Conservation (phyloP, 2,888 invertebrate species). For the Tinea pellionella region DNA sequence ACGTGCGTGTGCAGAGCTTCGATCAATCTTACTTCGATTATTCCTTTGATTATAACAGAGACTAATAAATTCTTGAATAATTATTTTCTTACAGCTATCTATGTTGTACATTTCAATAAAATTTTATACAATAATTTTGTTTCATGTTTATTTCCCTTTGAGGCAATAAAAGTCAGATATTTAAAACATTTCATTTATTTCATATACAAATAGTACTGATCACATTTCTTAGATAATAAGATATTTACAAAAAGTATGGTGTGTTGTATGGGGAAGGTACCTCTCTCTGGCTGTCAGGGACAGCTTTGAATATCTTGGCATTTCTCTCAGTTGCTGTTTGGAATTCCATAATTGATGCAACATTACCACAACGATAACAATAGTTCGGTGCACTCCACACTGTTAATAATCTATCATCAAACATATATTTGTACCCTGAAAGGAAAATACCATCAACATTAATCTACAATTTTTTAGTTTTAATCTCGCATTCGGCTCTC, state of each 20-base stretch:
- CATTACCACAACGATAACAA: constrained; percentile 98
- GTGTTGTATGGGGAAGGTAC: constrained; percentile 93
- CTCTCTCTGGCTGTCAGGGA: constrained; percentile 93
- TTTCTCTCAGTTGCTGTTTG: constrained; percentile 80
- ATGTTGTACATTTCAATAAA: constrained; percentile 3
- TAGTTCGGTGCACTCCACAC: constrained; percentile 99
- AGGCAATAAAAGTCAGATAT: neutral
- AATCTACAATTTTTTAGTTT: too few species aligned
- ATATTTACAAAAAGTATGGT: constrained; percentile 92
- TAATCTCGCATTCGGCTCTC: too few species aligned
- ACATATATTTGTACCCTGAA: constrained; percentile 97
- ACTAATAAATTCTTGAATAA: constrained; percentile 26
- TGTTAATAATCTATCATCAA: constrained; percentile 95
- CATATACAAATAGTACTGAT: neutral
- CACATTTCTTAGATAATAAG: neutral
- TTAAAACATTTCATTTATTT: neutral
- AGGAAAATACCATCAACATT: too few species aligned
- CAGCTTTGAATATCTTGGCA: constrained; percentile 93
- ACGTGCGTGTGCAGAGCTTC: constrained; percentile 94
- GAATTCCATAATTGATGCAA: constrained; percentile 96
- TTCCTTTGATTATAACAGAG: constrained; percentile 84
- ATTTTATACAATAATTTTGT: neutral
- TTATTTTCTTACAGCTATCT: too few species aligned
- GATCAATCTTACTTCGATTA: constrained; percentile 97
- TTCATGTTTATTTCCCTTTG: neutral